Conservation (phyloP, 2,888 invertebrate species). For the Diachrysia chrysitis region DNA sequence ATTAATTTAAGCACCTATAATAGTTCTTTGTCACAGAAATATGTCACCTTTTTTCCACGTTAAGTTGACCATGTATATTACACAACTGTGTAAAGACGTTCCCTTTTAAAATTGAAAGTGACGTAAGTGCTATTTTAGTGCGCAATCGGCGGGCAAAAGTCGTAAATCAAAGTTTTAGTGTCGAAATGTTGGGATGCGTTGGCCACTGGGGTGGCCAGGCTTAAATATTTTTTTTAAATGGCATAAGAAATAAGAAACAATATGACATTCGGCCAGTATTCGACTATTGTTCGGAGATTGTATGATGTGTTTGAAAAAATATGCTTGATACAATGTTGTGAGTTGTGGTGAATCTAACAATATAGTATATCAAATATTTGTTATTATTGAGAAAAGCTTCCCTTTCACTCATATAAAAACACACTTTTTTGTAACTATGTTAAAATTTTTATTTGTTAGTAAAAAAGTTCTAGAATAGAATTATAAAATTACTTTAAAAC, state of each 20-base stretch:
- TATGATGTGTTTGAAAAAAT: conserved; percentile 69
- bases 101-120: conserved; percentile 89
- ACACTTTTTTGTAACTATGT: too few relatives aligned
- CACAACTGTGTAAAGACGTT: conserved; percentile 73
- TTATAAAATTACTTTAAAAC: not conserved
- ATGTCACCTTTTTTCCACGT: too few relatives aligned
- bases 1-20: too few relatives aligned
- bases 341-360: conserved; percentile 46
- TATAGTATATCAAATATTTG: conserved; percentile 14
- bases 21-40: too few relatives aligned
- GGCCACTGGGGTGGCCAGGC: conserved; percentile 87
- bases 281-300: conserved; percentile 80
- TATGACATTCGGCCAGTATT: conserved; percentile 81
- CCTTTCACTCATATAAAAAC: too few relatives aligned
- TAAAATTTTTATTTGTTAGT: too few relatives aligned
- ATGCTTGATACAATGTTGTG: conserved; percentile 65
- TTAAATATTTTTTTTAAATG: conserved; percentile 74
- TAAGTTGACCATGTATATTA: conserved; percentile 18
- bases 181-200: conserved; percentile 88
- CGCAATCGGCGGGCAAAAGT: conserved; percentile 86
- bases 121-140: conserved; percentile 89
- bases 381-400: too few relatives aligned
- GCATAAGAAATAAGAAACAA: conserved; percentile 81
- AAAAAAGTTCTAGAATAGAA: not conserved
- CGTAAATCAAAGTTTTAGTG: conserved; percentile 89